A percentile compares a stretch with the other conserved stretches of the same genome.
Conservation (phyloP, 2,888 invertebrate genomes). For the Yponomeuta malinellus region DNA sequence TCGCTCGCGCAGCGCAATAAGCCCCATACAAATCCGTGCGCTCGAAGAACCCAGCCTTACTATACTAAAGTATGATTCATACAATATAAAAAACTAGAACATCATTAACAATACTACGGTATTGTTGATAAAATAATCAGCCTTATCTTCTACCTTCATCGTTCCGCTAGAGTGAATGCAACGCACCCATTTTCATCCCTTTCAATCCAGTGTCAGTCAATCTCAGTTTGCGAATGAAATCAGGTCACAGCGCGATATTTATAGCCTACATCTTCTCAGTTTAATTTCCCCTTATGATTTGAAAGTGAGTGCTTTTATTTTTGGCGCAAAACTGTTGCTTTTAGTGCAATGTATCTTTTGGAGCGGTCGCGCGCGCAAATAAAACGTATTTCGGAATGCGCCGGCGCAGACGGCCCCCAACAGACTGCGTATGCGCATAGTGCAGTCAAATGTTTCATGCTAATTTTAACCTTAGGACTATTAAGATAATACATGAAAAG, state of each 20-base stretch:
- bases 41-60: too few species aligned
- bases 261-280: slow-evolving; percentile 4
- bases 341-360: slow-evolving; percentile 25
- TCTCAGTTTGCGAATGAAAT: not conserved
- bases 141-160: too few species aligned
- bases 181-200: not conserved
- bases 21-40: too few species aligned
- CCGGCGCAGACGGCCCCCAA: slow-evolving; percentile 53
- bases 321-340: slow-evolving; percentile 25
- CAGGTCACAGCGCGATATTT: not conserved
- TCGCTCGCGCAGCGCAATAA: too few species aligned
- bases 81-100: not conserved
- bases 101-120: not conserved
- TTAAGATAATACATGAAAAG: slow-evolving; percentile 33
- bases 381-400: slow-evolving; percentile 28
- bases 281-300: not conserved
- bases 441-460: not conserved
- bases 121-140: too few species aligned
- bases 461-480: too few species aligned
- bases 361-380: slow-evolving; percentile 37
- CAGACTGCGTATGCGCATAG: slow-evolving; percentile 39
- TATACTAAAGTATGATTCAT: too few species aligned
- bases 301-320: not conserved
- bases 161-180: not conserved
- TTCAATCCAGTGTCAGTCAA: not conserved